Base-by-base conservation (phyloP, 1,140 invertebrate genomes). In the Lordiphosa collinella region DNA sequence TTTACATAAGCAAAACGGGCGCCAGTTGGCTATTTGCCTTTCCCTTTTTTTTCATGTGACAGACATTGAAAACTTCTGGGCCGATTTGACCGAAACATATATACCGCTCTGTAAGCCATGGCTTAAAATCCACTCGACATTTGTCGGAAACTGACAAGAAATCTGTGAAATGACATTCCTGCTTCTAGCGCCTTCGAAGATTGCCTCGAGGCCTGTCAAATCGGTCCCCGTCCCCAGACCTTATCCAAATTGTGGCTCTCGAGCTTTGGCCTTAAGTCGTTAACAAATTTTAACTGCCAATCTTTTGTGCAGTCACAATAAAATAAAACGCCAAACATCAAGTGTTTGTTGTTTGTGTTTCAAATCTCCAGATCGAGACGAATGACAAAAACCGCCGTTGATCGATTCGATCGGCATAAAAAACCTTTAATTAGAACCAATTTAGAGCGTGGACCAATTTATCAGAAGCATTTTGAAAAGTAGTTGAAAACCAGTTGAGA, bases 391-490 rank as follows among this genome's bases (percentile, higher is more conserved):
- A 73, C 63, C 22, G 31, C 40, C 49, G 56, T 66, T 82, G 75
- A 82, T 80, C 78, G 76, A 84, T 80, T 80, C 71, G 76, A 84
- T 80, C 76, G 67, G 76, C 76, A 80, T 80, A 57, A 63, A 69
- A 40, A 60, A 40, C 62, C 78, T 82, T 82, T 84, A 82, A 84
- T 82, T 76, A 82, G 71, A 82, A 82, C 76, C 76, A 82, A 82
- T 82, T 82, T 82, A 82, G 67, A 82, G 67, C 76, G 78, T 63
- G 76, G 72, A 82, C 76, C 76, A 84, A 82, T 82, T 82, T 82
- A 82, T 82, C 76, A 82, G 76, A 82, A 82, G 78, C 78, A 72
- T 84, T 84, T 82, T 76, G 62, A 82, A 82, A 82, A 82, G 76
- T 82, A 82, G 76, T 82, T 84, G 78, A 82, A 84, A 82, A 82